Conservation (phyloP, 2,797 vertebrate species). For the Mormyrus proboscirostris region DNA sequence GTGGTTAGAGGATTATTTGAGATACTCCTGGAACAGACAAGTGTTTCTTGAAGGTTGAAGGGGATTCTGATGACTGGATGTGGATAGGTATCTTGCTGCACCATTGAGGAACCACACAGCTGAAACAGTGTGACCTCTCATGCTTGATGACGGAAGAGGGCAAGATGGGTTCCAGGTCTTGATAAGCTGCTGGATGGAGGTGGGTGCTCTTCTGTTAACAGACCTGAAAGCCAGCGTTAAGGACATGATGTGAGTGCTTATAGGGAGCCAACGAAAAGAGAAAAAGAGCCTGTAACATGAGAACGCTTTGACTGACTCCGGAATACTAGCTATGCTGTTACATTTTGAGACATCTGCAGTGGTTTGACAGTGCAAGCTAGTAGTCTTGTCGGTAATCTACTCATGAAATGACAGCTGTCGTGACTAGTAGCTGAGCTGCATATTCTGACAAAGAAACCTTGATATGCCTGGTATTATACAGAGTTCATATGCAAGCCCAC, state of each 20-base stretch:
- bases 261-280: background rate
- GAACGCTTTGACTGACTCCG: background rate
- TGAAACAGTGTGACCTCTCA: background rate
- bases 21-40: background rate
- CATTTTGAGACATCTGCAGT: background rate
- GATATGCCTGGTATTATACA: background rate
- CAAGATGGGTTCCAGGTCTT: background rate
- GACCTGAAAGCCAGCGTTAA: background rate
- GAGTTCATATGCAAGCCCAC: background rate
- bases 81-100: background rate
- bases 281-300: background rate
- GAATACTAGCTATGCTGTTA: background rate
- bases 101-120: background rate
- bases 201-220: background rate
- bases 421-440: background rate
- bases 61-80: background rate
- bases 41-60: background rate
- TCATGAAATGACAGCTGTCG: background rate
- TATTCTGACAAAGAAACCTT: background rate
- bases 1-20: background rate
- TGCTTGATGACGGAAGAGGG: background rate
- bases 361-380: background rate
- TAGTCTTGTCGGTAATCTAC: background rate
- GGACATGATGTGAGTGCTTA: background rate
- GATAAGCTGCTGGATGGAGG: background rate